phyloP scores from a whole-genome alignment of 2,888 invertebrate genomes.

The Harmothoe impar region DNA sequence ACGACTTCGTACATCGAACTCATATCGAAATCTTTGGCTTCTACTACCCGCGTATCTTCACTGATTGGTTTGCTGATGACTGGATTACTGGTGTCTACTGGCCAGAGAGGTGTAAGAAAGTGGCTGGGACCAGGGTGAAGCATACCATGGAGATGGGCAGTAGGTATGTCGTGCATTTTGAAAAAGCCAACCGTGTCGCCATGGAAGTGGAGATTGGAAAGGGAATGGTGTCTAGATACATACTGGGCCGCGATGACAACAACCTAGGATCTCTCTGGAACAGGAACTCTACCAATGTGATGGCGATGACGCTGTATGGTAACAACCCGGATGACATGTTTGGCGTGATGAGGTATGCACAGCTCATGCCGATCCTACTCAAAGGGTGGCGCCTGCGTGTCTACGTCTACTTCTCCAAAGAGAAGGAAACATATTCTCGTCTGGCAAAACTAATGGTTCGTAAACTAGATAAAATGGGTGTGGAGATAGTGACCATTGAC shows the following conservation, averaged over 20 bases:
- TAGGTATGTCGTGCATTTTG: conserved; percentile 71
- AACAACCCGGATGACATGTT: conserved; percentile 67
- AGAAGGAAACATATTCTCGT: conserved; percentile 35
- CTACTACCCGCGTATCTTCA: conserved; percentile 73
- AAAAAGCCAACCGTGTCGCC: conserved; percentile 69
- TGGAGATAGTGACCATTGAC: conserved; percentile 69
- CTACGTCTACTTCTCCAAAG: conserved; percentile 63
- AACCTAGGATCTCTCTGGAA: conserved; percentile 60
- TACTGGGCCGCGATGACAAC: conserved; percentile 66
- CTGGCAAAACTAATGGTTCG: conserved; percentile 40
- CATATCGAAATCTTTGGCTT: conserved; percentile 73
- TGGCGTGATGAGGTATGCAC: conserved; percentile 70
- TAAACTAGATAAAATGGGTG: conserved; percentile 70
- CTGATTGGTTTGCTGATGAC: conserved; percentile 88
- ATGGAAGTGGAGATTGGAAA: conserved; percentile 72
- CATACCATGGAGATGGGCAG: conserved; percentile 73
- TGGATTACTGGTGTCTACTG: conserved; percentile 86
- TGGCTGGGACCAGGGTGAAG: conserved; percentile 69
- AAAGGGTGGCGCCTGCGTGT: conserved; percentile 70
- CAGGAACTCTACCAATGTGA: conserved; percentile 66
- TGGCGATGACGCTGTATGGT: conserved; percentile 70
- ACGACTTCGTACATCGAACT: conserved; percentile 73
- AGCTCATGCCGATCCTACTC: conserved; percentile 69
- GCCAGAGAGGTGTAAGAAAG: conserved; percentile 73
- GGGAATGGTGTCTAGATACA: conserved; percentile 66